Base-by-base conservation (phyloP, 2,797 vertebrate species). In the Limosa lapponica region DNA sequence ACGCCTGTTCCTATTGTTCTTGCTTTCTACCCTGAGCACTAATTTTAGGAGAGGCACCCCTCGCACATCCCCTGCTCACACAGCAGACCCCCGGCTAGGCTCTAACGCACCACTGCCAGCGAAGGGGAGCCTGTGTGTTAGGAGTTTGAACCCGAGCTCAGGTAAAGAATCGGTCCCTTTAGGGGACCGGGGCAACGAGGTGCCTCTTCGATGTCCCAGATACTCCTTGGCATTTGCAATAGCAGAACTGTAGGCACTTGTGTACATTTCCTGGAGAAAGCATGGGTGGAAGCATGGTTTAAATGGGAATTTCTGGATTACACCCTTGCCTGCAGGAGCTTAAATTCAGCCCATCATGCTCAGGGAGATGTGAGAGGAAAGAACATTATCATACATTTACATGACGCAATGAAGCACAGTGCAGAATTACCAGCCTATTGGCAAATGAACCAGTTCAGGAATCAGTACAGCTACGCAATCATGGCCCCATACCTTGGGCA, bases 11-110 rank as follows among this genome's bases (percentile, higher is more conserved):
- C 67, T 48, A 34, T 73, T 70, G 64, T n/a, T 88, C 41, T 61
- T 58, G 10, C 69, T 83, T 88, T 72, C 62, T 52, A 74, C 18
- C 13, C 12, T 0, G 0, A 94, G 82, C 41, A 23, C 16, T 52
- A 7, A 46, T 61, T 89, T 89, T 57, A 62, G 34, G 52, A 75
- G 36, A 80, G 20, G 57, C 34, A 27, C 13, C 8, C 39, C 1
- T n/a, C 0, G 0, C 0, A 1, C 25, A 28, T 22, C 5, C 54
- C 51, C 78, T 43, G 52, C 36, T 57, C 27, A 44, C 37, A 57
- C 34, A 49, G 3, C 52, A 73, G 59, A 14, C 39, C 48, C 22
- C 2, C 10, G 34, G 52, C 32, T 67, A 54, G 52, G 54, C 41
- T 90, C 39, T 74, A 48, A 52, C 1, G 43, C 39, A 37, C 16